Conservation (phyloP, 37 sponge, comb jelly and placozoan genomes). For the Aphrocallistes beatrix region DNA sequence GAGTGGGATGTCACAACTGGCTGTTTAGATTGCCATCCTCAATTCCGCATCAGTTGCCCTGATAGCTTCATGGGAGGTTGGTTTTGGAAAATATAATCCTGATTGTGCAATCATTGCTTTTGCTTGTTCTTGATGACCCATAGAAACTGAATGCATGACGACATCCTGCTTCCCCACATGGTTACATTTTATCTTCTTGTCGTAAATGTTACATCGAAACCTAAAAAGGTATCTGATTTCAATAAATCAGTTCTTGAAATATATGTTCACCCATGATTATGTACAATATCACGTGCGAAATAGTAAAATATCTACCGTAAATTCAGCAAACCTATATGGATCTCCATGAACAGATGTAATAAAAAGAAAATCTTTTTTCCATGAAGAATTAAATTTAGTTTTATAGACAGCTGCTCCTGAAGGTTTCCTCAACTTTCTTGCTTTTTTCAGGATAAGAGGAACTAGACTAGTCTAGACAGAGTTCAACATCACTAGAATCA, state of each 20-base stretch:
- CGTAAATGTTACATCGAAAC: slow-evolving; percentile 27
- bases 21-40: slow-evolving; percentile 28
- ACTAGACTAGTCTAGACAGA: no score
- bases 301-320: background rate
- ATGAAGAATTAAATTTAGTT: slow-evolving; percentile 20
- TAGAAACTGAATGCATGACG: background rate
- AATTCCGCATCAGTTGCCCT: slow-evolving; percentile 35
- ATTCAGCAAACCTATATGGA: slow-evolving; percentile 22
- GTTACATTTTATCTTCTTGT: slow-evolving; percentile 20
- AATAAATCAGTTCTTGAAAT: no score
- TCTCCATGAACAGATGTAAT: slow-evolving; percentile 18
- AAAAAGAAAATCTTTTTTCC: slow-evolving; percentile 25
- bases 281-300: background rate
- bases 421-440: background rate
- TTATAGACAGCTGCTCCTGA: slow-evolving; percentile 21
- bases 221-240: no score
- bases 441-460: no score
- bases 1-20: slow-evolving; percentile 31
- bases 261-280: no score
- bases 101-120: slow-evolving; percentile 16
- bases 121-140: slow-evolving; percentile 18
- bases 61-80: background rate
- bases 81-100: background rate
- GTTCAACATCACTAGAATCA: no score
- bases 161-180: slow-evolving; percentile 37